Conservation (phyloP, 2,113 vertebrate species). For the Polyodon spathula region DNA sequence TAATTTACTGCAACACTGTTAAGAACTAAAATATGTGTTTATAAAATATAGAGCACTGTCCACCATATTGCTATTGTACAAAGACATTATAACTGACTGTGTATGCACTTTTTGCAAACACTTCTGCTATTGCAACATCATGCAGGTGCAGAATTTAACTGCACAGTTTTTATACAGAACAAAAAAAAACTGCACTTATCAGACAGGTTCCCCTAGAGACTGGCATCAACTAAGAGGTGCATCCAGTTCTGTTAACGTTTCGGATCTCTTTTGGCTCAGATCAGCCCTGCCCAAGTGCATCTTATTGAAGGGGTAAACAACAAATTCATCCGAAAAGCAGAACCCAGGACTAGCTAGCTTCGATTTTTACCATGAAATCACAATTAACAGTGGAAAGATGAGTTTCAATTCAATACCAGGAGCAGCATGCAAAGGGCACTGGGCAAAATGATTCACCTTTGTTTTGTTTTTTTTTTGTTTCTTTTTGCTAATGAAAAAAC, state of each 20-base stretch:
- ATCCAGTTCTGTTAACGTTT: conserved; percentile 26
- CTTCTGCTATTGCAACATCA: conserved; percentile 38
- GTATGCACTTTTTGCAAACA: conserved; percentile 39
- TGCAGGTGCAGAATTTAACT: conserved; percentile 54
- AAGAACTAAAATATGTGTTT: conserved; percentile 57
- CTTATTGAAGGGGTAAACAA: conserved; percentile 30
- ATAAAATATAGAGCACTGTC: conserved; percentile 49
- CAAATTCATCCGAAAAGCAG: conserved; percentile 23
- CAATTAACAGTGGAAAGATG: neutral
- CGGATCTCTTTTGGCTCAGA: conserved; percentile 23
- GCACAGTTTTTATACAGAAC: conserved; percentile 17
- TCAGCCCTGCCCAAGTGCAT: conserved; percentile 36
- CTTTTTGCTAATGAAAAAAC: too few relatives aligned
- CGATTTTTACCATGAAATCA: conserved; percentile 13
- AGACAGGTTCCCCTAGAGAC: conserved; percentile 25
- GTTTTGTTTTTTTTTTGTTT: too few relatives aligned
- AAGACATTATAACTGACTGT: conserved; percentile 47
- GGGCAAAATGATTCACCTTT: too few relatives aligned
- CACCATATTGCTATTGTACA: conserved; percentile 49
- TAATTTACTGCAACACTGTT: conserved; percentile 46
- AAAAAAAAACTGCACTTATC: conserved; percentile 36
- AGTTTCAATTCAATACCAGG: too few relatives aligned
- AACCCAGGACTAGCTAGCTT: conserved; percentile 13
- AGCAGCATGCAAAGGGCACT: too few relatives aligned
- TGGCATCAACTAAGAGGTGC: conserved; percentile 16